A percentile compares a stretch with the other conserved stretches of the same genome.
Evolutionary conservation across 1,140 invertebrate species (phyloP).

Genomic region (Bombus pascuorum): DNA sequence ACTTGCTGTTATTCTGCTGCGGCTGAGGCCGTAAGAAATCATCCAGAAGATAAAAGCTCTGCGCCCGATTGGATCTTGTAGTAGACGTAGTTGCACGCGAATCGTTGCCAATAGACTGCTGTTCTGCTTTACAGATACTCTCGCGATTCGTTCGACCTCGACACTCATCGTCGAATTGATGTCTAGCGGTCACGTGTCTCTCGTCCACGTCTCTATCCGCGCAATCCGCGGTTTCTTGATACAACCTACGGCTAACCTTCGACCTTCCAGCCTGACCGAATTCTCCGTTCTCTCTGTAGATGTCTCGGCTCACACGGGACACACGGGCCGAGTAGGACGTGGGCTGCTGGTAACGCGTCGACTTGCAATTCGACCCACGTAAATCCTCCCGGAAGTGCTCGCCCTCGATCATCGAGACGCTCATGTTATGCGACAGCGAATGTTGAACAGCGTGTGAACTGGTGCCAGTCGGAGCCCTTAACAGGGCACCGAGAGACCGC

Average conservation of each 20-base stretch:
- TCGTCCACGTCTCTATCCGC: slow-evolving; percentile 56
- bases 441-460: slow-evolving; percentile 65
- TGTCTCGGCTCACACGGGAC: slow-evolving; percentile 63
- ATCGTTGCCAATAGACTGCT: slow-evolving; percentile 38
- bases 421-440: slow-evolving; percentile 74
- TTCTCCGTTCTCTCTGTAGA: slow-evolving; percentile 72
- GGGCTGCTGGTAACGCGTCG: slow-evolving; percentile 63
- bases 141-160: slow-evolving; percentile 48
- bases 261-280: slow-evolving; percentile 67
- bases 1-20: slow-evolving; percentile 67
- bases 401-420: slow-evolving; percentile 75
- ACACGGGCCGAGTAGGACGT: slow-evolving; percentile 72
- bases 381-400: slow-evolving; percentile 58
- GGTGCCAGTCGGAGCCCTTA: slow-evolving; percentile 73
- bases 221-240: slow-evolving; percentile 60
- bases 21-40: slow-evolving; percentile 82
- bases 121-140: slow-evolving; percentile 48
- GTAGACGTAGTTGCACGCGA: slow-evolving; percentile 61
- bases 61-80: slow-evolving; percentile 77
- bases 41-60: slow-evolving; percentile 83
- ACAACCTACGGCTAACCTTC: slow-evolving; percentile 75
- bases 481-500: slow-evolving; percentile 82
- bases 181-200: slow-evolving; percentile 30
- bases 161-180: slow-evolving; percentile 68
- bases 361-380: slow-evolving; percentile 54